Evolutionary conservation across 1,140 invertebrate species (phyloP), one percentile per base, ranked within the genome.

Genomic region (Drosophila bipectinata): DNA sequence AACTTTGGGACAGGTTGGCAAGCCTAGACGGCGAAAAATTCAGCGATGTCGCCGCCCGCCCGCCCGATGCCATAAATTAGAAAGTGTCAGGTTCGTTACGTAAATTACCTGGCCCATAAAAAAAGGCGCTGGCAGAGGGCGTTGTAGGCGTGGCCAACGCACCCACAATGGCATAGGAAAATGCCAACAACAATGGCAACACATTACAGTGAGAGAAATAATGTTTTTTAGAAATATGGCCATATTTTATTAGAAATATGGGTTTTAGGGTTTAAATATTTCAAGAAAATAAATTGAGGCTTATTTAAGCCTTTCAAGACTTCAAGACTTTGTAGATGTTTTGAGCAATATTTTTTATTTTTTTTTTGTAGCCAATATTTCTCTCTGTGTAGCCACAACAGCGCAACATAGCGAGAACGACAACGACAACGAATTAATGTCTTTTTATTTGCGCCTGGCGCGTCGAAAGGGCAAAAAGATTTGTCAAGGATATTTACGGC

Each of bases 11-110:
- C 49, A 21, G 52, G 53, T 24, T 34, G 21, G 30, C 44, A 24
- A 49, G 32, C 69, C 59, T 51, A 74, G 69, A 57, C 71, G 52
- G 72, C 58, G 69, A 74, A 71, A 74, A 64, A 63, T 74, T 74
- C 52, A 52, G 59, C 53, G 37, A 72, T 51, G 52, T 28, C 44
- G 44, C 28, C 48, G 39, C 53, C 44, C 44, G 28, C 32, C 59
- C 37, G 74, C 58, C 61, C 60, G 71, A 69, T 72, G 83, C 83
- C 69, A 90, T 90, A 90, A 90, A 90, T 90, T 90, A 90, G 81
- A 85, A 90, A 90, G 87, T 90, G 85, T 90, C 85, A 90, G 87
- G 83, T 87, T 90, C 78, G 85, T 90, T 90, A 90, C 78, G 81
- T 90, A 90, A 85, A 90, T 90, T 90, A 90, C 85, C 85, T 90